Conservation (phyloP, 2,113 vertebrate species). For the Scytalopus superciliaris region DNA sequence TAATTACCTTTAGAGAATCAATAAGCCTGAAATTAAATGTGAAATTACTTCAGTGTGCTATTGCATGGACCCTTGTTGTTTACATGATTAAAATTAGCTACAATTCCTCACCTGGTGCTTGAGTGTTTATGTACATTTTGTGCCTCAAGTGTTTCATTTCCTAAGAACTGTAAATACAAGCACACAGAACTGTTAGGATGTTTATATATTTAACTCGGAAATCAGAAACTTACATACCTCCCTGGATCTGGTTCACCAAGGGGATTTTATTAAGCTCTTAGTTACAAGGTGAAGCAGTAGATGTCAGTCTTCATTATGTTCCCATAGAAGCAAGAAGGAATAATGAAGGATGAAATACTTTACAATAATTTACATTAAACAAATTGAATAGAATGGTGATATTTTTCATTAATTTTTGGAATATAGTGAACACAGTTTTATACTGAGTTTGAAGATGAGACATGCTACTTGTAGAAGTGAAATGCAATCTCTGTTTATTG, state of each 20-base stretch:
- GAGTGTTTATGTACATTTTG: slow-evolving; percentile 42
- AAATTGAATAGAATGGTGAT: not conserved
- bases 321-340: not conserved
- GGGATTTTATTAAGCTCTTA: not conserved
- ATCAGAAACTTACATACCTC: not conserved
- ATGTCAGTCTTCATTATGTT: not conserved
- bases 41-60: not conserved
- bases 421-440: not conserved
- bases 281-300: not conserved
- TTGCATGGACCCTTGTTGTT: slow-evolving; percentile 45
- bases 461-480: not conserved
- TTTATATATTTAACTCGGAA: not conserved
- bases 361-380: not conserved
- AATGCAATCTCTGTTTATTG: slow-evolving; percentile 2
- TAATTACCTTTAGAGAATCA: slow-evolving; percentile 9
- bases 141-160: slow-evolving; percentile 43
- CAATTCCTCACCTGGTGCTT: not conserved
- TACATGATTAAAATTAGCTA: slow-evolving; percentile 53
- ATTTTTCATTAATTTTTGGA: slow-evolving; percentile 8
- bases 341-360: not conserved
- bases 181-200: not conserved
- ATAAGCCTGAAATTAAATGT: slow-evolving; percentile 29
- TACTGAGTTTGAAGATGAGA: slow-evolving; percentile 5
- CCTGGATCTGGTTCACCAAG: not conserved
- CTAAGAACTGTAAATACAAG: slow-evolving; percentile 1